phyloP scores from a whole-genome alignment of 2,797 vertebrate genomes.

The Ptychobarbus kaznakovi region DNA sequence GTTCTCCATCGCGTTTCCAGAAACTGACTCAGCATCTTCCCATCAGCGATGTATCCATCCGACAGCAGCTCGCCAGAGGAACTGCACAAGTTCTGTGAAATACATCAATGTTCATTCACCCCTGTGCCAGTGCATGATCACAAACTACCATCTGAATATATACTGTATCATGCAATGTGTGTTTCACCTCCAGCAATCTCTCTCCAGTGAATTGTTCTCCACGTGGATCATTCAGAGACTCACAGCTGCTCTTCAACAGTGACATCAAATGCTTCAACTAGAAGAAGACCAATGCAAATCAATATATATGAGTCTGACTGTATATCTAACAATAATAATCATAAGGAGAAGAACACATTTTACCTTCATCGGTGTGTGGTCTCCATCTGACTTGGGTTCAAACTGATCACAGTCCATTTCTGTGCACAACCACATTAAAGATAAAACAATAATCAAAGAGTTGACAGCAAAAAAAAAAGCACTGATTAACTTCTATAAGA shows the following conservation, averaged over 20 bases:
- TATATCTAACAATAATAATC: neutral
- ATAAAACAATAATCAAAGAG: neutral
- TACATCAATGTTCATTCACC: neutral
- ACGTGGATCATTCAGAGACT: neutral
- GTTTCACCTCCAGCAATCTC: constrained; percentile 19
- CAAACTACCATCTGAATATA: too few species aligned
- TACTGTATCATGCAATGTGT: neutral
- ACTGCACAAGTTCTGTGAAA: constrained; percentile 37
- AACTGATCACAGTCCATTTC: constrained; percentile 37
- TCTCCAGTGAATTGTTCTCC: neutral
- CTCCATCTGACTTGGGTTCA: neutral
- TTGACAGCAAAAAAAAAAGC: too few species aligned
- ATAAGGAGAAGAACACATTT: neutral
- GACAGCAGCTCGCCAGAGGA: constrained; percentile 23
- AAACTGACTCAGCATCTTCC: constrained; percentile 31
- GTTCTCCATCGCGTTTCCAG: constrained; percentile 42
- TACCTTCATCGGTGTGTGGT: neutral
- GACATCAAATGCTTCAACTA: constrained; percentile 27
- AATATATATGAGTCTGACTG: neutral
- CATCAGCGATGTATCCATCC: constrained; percentile 17
- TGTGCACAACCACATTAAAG: constrained; percentile 14
- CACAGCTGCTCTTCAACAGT: constrained; percentile 34
- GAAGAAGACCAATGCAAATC: neutral
- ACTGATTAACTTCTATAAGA: too few species aligned
- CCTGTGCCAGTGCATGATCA: neutral